A percentile compares a stretch with the other conserved stretches of the same genome.
phyloP scores from a whole-genome alignment of 2,888 invertebrate species.

The Drosophila putrida region DNA sequence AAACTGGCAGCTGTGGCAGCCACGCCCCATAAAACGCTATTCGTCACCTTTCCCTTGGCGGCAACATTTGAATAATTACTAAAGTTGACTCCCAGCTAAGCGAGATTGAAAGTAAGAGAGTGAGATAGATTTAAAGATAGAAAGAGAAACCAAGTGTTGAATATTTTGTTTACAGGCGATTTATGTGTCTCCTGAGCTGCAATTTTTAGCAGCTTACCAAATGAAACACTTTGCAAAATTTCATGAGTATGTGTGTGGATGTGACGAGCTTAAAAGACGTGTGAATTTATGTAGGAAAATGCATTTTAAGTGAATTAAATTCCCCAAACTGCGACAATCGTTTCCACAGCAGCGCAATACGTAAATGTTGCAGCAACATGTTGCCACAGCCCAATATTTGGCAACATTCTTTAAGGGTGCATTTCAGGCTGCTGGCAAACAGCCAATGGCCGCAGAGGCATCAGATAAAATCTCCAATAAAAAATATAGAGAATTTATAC shows the following conservation, averaged over 20 bases:
- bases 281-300: constrained; percentile 64
- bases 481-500: constrained; percentile 11
- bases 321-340: constrained; percentile 35
- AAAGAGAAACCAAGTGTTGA: not conserved
- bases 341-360: constrained; percentile 13
- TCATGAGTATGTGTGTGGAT: constrained; percentile 4
- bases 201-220: constrained; percentile 53
- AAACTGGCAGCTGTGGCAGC: constrained; percentile 58
- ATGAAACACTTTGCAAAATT: constrained; percentile 25
- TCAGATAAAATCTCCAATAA: constrained; percentile 31
- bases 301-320: constrained; percentile 71
- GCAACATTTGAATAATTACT: constrained; percentile 75
- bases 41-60: constrained; percentile 54
- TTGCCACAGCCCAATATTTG: constrained; percentile 11
- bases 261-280: constrained; percentile 33
- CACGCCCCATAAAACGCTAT: constrained; percentile 39
- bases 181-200: constrained; percentile 64
- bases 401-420: constrained; percentile 41
- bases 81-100: constrained; percentile 56
- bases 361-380: constrained; percentile 58
- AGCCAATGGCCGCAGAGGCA: constrained; percentile 58
- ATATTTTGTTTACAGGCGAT: constrained; percentile 49
- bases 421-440: constrained; percentile 23
- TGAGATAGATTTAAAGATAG: not conserved
- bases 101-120: not conserved